These are phyloP conservation scores for Eira barbara DNA, from an alignment of 2,113 vertebrate species.

Conservation along the genomic window DNA sequence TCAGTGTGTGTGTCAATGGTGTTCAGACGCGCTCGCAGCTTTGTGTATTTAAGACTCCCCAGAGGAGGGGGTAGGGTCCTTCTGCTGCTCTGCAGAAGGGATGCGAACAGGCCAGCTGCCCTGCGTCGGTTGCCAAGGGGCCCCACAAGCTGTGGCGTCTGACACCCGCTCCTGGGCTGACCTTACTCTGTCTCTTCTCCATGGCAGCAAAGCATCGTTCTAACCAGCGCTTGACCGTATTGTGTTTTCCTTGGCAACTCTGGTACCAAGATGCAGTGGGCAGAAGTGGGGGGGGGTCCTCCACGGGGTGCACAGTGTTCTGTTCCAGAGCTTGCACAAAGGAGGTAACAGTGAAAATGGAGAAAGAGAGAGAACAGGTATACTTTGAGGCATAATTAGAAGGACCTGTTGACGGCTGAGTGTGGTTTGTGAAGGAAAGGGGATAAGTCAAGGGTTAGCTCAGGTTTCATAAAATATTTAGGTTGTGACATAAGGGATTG, in stretches of 20 bases:
- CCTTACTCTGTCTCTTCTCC: not conserved
- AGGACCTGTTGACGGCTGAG: not conserved
- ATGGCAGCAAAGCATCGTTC: not conserved
- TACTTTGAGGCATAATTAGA: not conserved
- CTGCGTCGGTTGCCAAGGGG: not conserved
- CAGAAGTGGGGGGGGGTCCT: no score
- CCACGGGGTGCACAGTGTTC: not conserved
- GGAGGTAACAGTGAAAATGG: not conserved
- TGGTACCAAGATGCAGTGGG: not conserved
- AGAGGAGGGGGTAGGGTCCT: not conserved
- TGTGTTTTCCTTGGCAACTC: not conserved
- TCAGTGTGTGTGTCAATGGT: not conserved
- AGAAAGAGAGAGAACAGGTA: not conserved
- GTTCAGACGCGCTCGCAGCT: not conserved
- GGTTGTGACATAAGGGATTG: not conserved
- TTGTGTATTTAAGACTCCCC: not conserved
- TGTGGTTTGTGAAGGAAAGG: not conserved
- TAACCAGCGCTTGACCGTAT: no score
- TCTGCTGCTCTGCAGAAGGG: not conserved
- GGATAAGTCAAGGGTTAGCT: not conserved
- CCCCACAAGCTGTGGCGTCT: not conserved
- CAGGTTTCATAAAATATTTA: not conserved
- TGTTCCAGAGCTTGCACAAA: not conserved
- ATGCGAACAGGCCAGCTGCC: fast-evolving
- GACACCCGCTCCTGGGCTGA: not conserved